A percentile compares a stretch with the other conserved stretches of the same genome.
phyloP scores from a whole-genome alignment of 2,113 vertebrate genomes.

The Chloropsis hardwickii region DNA sequence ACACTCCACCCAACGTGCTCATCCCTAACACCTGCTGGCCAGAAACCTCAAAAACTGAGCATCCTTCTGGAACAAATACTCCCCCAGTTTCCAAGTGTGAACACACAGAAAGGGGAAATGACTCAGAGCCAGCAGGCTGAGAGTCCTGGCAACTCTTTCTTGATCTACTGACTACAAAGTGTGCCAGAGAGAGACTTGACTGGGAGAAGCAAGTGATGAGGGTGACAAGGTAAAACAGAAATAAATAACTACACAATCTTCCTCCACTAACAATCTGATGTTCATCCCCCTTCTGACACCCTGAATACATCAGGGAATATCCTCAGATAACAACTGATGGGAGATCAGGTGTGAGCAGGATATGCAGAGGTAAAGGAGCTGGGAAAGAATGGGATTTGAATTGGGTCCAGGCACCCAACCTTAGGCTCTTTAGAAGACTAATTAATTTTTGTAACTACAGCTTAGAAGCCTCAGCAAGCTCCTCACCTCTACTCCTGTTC shows the following conservation, averaged over 20 bases:
- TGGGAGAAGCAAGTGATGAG: background rate
- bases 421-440: background rate
- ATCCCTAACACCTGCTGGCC: background rate
- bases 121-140: background rate
- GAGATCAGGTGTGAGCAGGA: background rate
- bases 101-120: background rate
- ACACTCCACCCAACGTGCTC: accelerated
- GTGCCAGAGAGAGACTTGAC: background rate
- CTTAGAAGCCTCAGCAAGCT: background rate
- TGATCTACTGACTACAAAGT: background rate
- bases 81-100: background rate
- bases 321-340: background rate
- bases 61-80: background rate
- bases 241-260: background rate
- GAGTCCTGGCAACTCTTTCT: background rate
- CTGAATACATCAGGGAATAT: background rate
- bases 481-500: background rate
- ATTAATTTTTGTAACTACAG: background rate
- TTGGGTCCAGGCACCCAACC: background rate
- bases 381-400: background rate
- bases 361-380: background rate
- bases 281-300: background rate
- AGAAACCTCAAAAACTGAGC: background rate
- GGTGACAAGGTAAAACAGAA: background rate
- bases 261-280: background rate